phyloP scores from a whole-genome alignment of 2,888 invertebrate genomes.

The Lochmaea capreae region DNA sequence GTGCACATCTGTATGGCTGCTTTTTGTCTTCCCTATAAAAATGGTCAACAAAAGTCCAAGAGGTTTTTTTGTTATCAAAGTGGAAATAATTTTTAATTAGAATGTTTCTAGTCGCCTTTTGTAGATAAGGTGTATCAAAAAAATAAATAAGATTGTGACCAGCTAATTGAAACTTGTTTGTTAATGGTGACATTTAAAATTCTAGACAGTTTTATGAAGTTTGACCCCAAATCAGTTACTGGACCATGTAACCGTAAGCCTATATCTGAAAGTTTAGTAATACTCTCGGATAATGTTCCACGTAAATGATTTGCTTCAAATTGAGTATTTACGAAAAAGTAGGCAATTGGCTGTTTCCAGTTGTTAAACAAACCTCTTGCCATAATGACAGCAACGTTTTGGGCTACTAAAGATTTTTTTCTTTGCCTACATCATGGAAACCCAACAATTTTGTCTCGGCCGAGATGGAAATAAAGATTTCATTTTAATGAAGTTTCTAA shows the following conservation, averaged over 20 bases:
- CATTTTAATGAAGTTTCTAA: slow-evolving; percentile 22
- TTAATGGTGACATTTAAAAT: too few species aligned
- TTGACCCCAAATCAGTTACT: too few species aligned
- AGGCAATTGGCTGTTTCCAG: neutral
- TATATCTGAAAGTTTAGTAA: neutral
- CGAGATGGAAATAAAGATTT: slow-evolving; percentile 29
- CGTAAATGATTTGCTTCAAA: neutral
- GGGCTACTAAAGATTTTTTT: slow-evolving; percentile 4
- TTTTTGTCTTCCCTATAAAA: too few species aligned
- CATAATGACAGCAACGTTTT: neutral
- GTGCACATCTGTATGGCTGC: too few species aligned
- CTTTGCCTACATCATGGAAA: slow-evolving; percentile 18
- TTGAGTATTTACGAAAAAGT: neutral
- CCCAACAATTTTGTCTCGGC: slow-evolving; percentile 26
- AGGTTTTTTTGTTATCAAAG: too few species aligned
- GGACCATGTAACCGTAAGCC: neutral
- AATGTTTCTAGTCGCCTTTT: too few species aligned
- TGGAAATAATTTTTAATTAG: too few species aligned
- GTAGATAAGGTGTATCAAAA: too few species aligned
- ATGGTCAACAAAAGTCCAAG: too few species aligned
- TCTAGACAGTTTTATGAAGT: too few species aligned
- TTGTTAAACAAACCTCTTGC: neutral
- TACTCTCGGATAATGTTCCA: neutral
- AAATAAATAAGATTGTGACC: too few species aligned
- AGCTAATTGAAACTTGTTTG: too few species aligned